Percentiles rank a stretch among this genome's conserved stretches.
These are phyloP conservation scores for Fistularia tabacaria DNA, from an alignment of 2,797 vertebrate genomes.

Conservation along the genomic window DNA sequence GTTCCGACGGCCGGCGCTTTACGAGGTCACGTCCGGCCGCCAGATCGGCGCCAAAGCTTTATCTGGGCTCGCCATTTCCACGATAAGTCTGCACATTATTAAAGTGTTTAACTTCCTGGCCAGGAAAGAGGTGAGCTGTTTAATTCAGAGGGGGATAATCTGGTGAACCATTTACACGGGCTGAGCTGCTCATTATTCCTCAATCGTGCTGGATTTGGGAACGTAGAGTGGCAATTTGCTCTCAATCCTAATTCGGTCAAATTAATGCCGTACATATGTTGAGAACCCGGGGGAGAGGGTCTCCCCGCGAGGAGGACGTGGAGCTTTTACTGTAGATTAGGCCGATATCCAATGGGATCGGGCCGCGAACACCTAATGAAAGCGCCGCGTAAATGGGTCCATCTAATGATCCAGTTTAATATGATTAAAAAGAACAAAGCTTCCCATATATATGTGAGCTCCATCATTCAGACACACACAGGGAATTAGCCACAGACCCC, in stretches of 20 bases:
- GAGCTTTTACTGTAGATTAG: conserved; percentile 66
- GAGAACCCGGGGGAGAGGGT: conserved; percentile 23
- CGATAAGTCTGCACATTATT: conserved; percentile 17
- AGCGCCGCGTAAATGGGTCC: conserved; percentile 57
- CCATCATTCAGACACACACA: conserved; percentile 1
- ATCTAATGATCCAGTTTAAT: conserved; percentile 68
- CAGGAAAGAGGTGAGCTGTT: conserved; percentile 36
- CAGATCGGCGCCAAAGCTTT: no score
- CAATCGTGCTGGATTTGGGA: conserved; percentile 60
- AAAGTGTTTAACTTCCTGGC: conserved; percentile 24
- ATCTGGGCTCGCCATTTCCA: conserved; percentile 1
- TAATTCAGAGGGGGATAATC: conserved; percentile 51
- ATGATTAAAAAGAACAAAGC: conserved; percentile 68
- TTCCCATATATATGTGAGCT: conserved; percentile 11
- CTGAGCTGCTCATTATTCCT: conserved; percentile 61
- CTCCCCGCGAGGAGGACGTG: conserved; percentile 36
- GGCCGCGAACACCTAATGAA: conserved; percentile 54
- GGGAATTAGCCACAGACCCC: conserved; percentile 7
- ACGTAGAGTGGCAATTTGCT: conserved; percentile 64
- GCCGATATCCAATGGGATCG: conserved; percentile 68
- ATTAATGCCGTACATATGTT: conserved; percentile 51
- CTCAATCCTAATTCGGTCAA: conserved; percentile 48
- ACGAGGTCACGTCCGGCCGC: background rate
- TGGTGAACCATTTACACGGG: conserved; percentile 51
- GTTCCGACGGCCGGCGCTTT: background rate